Conservation (phyloP, 2,113 vertebrate genomes). For the Alethe castanea region DNA sequence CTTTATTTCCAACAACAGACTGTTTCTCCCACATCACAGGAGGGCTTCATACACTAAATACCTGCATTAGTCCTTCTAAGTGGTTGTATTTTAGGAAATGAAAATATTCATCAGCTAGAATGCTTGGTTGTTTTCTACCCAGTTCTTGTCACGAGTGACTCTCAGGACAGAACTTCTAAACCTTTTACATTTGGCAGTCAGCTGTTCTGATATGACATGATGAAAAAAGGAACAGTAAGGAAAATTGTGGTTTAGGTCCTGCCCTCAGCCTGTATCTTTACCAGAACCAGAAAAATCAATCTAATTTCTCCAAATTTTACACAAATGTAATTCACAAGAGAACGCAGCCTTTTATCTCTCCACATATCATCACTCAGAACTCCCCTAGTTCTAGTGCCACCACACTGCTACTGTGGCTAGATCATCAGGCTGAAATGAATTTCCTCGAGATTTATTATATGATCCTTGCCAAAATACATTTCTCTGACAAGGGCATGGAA, state of each 20-base stretch:
- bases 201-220: background rate
- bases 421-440: conserved; percentile 42
- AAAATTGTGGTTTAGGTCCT: background rate
- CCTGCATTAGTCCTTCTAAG: background rate
- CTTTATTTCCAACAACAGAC: background rate
- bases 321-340: background rate
- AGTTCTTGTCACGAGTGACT: background rate
- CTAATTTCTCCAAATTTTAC: background rate
- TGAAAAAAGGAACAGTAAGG: background rate
- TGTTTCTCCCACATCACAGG: background rate
- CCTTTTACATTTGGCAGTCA: background rate
- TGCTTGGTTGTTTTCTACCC: background rate
- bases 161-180: background rate
- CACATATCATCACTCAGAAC: conserved; percentile 1
- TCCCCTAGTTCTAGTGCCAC: background rate
- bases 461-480: background rate
- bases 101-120: background rate
- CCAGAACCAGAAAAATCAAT: background rate
- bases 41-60: background rate
- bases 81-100: background rate
- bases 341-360: background rate
- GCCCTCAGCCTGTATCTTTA: background rate
- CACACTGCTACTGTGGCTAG: background rate
- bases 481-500: background rate
- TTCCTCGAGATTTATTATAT: conserved; percentile 22